Conservation (phyloP, 2,888 invertebrate genomes). For the Hypena proboscidalis region DNA sequence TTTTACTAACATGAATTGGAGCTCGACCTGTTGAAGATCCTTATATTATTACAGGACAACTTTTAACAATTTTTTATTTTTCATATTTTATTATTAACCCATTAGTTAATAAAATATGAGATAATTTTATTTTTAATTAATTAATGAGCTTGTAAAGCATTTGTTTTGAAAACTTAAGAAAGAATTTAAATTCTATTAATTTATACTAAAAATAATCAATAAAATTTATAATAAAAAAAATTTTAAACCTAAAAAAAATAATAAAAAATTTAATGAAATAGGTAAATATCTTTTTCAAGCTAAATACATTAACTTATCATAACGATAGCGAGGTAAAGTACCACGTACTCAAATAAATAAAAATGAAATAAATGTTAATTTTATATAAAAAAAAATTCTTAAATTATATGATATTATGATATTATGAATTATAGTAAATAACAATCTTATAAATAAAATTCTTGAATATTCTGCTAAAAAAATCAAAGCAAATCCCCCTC, state of each 20-base stretch:
- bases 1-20: constrained; percentile 90
- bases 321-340: constrained; percentile 89
- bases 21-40: constrained; percentile 88
- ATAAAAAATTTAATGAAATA: constrained; percentile 86
- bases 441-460: constrained; percentile 88
- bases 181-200: constrained; percentile 86
- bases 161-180: constrained; percentile 90
- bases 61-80: constrained; percentile 86
- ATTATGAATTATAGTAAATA: constrained; percentile 86
- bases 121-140: constrained; percentile 78
- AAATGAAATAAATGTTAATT: constrained; percentile 84
- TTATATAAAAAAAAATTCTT: constrained; percentile 82
- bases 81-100: constrained; percentile 84
- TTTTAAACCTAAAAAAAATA: constrained; percentile 85
- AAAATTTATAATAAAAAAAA: constrained; percentile 66
- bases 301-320: constrained; percentile 90
- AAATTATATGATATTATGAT: constrained; percentile 80
- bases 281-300: constrained; percentile 88
- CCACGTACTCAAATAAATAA: constrained; percentile 88
- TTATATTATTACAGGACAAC: constrained; percentile 86
- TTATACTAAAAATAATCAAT: constrained; percentile 76
- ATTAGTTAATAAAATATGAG: constrained; percentile 80
- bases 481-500: constrained; percentile 89
- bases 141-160: constrained; percentile 88
- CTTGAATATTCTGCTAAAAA: constrained; percentile 89